Evolutionary conservation across 1,140 invertebrate genomes (phyloP).

Genomic region (Pteromalus puparum): DNA sequence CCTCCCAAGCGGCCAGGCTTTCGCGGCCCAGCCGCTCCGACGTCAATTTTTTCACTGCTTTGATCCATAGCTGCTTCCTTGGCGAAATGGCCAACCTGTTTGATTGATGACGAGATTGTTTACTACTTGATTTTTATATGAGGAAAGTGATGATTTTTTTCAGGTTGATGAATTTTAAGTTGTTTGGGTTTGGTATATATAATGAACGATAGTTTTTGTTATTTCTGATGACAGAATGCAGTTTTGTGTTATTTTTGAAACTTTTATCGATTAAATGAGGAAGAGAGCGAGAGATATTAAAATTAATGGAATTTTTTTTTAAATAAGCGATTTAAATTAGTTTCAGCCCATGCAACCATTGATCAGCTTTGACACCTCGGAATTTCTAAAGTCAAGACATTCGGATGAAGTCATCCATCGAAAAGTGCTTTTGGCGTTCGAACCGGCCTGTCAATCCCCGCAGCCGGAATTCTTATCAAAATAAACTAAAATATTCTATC

Average conservation of each 20-base stretch:
- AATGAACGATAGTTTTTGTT: no score
- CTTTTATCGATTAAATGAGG: no score
- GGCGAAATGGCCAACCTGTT: constrained; percentile 70
- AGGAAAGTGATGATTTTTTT: no score
- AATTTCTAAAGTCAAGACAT: not conserved
- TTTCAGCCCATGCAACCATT: not conserved
- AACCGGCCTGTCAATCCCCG: not conserved
- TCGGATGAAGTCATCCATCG: not conserved
- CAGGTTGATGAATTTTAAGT: no score
- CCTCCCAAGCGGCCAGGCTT: constrained; percentile 72
- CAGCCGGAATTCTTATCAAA: not conserved
- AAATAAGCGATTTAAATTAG: not conserved
- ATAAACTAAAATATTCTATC: not conserved
- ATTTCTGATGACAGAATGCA: no score
- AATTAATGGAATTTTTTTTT: no score
- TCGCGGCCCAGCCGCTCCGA: constrained; percentile 73
- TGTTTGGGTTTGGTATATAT: no score
- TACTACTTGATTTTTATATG: not conserved
- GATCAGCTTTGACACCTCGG: not conserved
- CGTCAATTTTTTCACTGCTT: constrained; percentile 74
- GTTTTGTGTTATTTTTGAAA: no score
- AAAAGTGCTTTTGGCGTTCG: not conserved
- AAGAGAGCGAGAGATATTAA: no score
- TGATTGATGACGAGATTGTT: not conserved
- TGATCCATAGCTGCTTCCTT: constrained; percentile 74